phyloP scores from a whole-genome alignment of 2,888 invertebrate genomes.

The Pterostichus madidus region DNA sequence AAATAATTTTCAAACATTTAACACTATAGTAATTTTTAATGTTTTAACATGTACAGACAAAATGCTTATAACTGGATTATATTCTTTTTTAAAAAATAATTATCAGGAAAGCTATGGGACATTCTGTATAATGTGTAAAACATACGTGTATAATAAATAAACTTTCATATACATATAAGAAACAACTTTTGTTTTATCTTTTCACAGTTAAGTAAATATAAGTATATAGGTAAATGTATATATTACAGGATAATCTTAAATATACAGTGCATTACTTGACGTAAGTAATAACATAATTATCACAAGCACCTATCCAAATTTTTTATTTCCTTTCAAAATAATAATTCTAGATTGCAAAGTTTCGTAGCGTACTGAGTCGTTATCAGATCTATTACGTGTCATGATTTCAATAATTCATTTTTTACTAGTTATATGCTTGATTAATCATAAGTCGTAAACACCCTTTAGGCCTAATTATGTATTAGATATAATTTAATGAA shows the following conservation, averaged over 20 bases:
- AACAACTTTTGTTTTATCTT: constrained; percentile 53
- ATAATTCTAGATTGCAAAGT: constrained; percentile 42
- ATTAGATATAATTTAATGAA: constrained; percentile 28
- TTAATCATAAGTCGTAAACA: constrained; percentile 16
- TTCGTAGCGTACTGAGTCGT: constrained; percentile 16
- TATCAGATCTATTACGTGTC: constrained; percentile 27
- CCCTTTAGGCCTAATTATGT: constrained; percentile 24
- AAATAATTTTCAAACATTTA: too few species aligned
- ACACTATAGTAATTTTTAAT: constrained; percentile 21
- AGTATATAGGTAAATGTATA: constrained; percentile 57
- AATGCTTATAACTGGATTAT: constrained; percentile 56
- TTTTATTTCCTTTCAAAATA: constrained; percentile 42
- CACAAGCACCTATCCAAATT: constrained; percentile 58
- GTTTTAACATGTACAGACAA: constrained; percentile 53
- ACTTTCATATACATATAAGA: constrained; percentile 60
- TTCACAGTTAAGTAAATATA: constrained; percentile 59
- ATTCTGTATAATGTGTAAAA: constrained; percentile 49
- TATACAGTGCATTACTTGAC: constrained; percentile 54
- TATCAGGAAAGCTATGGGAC: constrained; percentile 55
- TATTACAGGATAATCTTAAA: constrained; percentile 52
- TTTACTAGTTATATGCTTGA: background rate
- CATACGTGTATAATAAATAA: constrained; percentile 60
- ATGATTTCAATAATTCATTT: constrained; percentile 2
- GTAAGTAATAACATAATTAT: constrained; percentile 56
- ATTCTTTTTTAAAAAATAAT: constrained; percentile 51